Evolutionary conservation across 2,797 vertebrate species (phyloP).

Genomic region (Anabas testudineus): DNA sequence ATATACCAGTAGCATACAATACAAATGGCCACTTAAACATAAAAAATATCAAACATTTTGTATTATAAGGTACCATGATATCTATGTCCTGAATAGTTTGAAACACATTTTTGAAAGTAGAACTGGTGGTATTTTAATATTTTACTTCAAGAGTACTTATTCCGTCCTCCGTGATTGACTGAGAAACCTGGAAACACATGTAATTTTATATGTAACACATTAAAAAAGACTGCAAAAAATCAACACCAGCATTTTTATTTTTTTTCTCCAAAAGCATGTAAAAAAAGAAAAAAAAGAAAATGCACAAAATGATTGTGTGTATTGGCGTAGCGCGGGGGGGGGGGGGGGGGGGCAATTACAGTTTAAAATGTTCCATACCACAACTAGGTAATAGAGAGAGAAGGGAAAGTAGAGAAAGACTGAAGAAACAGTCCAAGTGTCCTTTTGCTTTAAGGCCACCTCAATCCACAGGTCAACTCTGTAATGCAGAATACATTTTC

Average conservation of each 20-base stretch:
- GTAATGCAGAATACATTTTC: constrained; percentile 73
- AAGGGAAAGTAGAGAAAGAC: constrained; percentile 52
- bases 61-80: too few relatives aligned
- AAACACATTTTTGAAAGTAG: too few relatives aligned
- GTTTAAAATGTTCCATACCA: constrained; percentile 67
- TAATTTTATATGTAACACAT: constrained; percentile 10
- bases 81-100: too few relatives aligned
- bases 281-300: constrained; percentile 77
- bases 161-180: too few relatives aligned
- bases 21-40: too few relatives aligned
- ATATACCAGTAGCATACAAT: too few relatives aligned
- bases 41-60: too few relatives aligned
- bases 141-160: too few relatives aligned
- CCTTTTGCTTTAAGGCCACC: constrained; percentile 85
- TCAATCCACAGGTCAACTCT: constrained; percentile 82
- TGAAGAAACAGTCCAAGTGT: constrained; percentile 63
- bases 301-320: constrained; percentile 75
- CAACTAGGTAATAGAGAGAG: constrained; percentile 65
- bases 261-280: constrained; percentile 84
- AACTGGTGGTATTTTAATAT: too few relatives aligned
- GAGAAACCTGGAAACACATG: too few relatives aligned
- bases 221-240: constrained; percentile 40
- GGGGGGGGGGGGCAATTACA: constrained; percentile 59
- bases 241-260: constrained; percentile 83
- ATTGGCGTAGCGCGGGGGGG: constrained; percentile 58